These are phyloP conservation scores for Gymnopithys bicolor DNA, from an alignment of 2,797 vertebrate genomes.

Conservation along the genomic window DNA sequence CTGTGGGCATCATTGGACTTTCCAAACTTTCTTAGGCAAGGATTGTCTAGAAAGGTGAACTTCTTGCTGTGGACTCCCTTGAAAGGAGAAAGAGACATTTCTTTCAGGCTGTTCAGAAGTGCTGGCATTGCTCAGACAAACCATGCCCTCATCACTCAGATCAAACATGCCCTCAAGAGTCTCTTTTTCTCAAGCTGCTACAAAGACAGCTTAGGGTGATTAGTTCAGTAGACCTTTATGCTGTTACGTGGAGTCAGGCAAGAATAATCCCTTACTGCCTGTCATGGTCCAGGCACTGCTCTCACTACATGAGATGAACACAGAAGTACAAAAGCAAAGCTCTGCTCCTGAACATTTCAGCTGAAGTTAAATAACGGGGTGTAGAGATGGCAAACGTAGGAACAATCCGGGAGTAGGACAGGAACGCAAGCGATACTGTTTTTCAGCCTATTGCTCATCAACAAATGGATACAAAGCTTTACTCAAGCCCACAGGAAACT, in stretches of 20 bases:
- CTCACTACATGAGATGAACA: background rate
- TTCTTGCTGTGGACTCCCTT: background rate
- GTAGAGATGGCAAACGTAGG: background rate
- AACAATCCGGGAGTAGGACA: background rate
- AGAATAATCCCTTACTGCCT: background rate
- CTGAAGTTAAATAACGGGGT: background rate
- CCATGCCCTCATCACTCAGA: background rate
- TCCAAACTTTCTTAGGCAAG: background rate
- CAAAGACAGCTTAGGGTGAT: background rate
- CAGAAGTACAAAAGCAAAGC: background rate
- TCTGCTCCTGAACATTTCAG: background rate
- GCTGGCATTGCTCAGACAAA: accelerated
- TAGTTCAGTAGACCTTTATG: background rate
- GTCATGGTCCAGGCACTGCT: background rate
- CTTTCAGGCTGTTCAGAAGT: background rate
- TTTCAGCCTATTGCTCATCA: background rate
- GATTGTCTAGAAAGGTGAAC: background rate
- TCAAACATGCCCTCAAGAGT: background rate
- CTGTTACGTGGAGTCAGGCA: background rate
- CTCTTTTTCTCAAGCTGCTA: background rate
- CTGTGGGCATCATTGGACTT: background rate
- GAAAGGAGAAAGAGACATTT: conserved; percentile 16
- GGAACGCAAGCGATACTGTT: background rate
- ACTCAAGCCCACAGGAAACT: background rate
- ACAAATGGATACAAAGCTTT: background rate